A percentile compares a stretch with the other conserved stretches of the same genome.
Conservation (phyloP, 1,140 invertebrate species). For the Lepidurus packardi region DNA sequence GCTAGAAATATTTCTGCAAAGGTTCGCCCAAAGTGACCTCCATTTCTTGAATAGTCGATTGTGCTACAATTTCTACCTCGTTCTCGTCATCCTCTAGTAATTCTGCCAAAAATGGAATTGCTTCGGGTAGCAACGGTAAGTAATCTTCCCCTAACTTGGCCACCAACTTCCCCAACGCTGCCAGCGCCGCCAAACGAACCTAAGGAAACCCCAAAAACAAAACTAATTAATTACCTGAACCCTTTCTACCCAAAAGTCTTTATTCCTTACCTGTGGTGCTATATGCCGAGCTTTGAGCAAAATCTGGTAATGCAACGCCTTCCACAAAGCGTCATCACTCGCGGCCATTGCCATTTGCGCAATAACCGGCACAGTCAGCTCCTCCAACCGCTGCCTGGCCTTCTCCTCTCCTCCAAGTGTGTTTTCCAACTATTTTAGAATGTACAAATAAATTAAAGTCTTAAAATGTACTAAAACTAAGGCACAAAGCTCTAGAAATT, state of each 20-base stretch:
- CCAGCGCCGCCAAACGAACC: conserved; percentile 52
- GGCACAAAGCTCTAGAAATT: background rate
- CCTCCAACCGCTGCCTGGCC: conserved; percentile 55
- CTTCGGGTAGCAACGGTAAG: conserved; percentile 70
- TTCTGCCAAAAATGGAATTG: conserved; percentile 75
- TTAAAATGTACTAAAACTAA: conserved; percentile 20
- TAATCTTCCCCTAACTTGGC: conserved; percentile 68
- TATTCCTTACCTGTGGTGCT: conserved; percentile 49
- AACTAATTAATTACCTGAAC: background rate
- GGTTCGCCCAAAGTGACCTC: conserved; percentile 77
- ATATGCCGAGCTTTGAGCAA: conserved; percentile 76
- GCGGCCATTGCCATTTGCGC: conserved; percentile 72
- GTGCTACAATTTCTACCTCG: conserved; percentile 65
- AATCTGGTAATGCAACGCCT: conserved; percentile 80
- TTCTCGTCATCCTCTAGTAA: conserved; percentile 75
- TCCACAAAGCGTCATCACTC: conserved; percentile 78
- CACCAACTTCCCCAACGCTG: conserved; percentile 62
- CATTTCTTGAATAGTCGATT: conserved; percentile 65
- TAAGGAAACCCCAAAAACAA: conserved; percentile 27
- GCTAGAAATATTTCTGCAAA: conserved; percentile 53
- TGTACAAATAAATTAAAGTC: conserved; percentile 28
- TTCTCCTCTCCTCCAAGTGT: conserved; percentile 55
- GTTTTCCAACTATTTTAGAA: conserved; percentile 61
- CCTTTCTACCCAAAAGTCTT: background rate
- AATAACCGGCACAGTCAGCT: conserved; percentile 67